Base-by-base conservation (phyloP, 1,140 invertebrate species). In the Macrobrachium rosenbergii region DNA sequence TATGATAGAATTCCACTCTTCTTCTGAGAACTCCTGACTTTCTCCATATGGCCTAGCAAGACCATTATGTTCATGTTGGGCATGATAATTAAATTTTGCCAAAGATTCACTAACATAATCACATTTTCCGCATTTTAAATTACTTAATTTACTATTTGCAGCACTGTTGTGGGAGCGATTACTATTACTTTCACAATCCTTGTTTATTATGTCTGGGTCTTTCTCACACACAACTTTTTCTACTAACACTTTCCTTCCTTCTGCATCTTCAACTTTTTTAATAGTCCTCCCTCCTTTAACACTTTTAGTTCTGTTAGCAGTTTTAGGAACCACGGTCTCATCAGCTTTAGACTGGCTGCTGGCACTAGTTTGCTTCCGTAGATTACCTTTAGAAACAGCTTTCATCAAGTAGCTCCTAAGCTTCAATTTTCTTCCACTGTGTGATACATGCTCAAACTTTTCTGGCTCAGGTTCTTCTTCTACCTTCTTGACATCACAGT, bases 351-450 rank as follows among this genome's bases (percentile, higher is more conserved):
- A 12, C 52, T 52, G 52, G 52, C 8, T 52, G 52, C 23, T 60
- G 60, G 16, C 23, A 60, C 28, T 62, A 21, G 59, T 23, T 75
- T 81, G 81, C 23, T 19, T 63, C 7, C 85, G 78, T 60, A 67
- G 64, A 8, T 72, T 64, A 43, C 78, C 58, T 43, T 87, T 79
- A 52, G 78, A 63, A 16, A 87, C 85, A 12, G 81, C 78, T 10
- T 79, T 79, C 60, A 79, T 81, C 85, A 78, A 87, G 78, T 79
- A 81, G 14, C 81, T 79, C 63, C 52, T 87, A 7, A 87, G 85
- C 21, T 63, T 81, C 23, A 87, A n/a, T 52, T 87, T 87, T 16
- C 85, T 45, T 8, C 85, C 85, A 23, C 85, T 79, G 5, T 79
- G 67, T n/a, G 85, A 87, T 17, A 87, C 85, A 72, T 76, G 85